Evolutionary conservation across 2,113 vertebrate species (phyloP).

Genomic region (Spermophilus dauricus): DNA sequence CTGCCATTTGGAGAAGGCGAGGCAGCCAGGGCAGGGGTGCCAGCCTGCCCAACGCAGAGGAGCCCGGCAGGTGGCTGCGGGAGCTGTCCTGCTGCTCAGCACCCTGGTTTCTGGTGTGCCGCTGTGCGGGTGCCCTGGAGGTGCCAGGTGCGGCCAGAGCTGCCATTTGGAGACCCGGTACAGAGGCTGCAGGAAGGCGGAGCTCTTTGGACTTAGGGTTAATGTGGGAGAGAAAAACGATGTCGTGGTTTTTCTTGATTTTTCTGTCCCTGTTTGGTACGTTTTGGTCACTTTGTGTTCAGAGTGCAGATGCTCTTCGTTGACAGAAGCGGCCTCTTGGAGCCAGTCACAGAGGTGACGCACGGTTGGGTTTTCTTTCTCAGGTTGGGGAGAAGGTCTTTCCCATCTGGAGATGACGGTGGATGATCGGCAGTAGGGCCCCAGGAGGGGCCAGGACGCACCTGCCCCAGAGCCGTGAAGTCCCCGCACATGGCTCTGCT

Average conservation of each 20-base stretch:
- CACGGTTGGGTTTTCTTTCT: not conserved
- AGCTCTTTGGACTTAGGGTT: not conserved
- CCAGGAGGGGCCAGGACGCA: accelerated
- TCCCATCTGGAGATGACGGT: constrained; percentile 91
- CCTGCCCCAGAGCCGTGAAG: not conserved
- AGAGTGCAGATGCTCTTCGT: not conserved
- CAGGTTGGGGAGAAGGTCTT: constrained; percentile 90
- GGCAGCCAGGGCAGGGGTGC: not conserved
- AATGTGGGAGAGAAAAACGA: not conserved
- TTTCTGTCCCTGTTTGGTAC: not conserved
- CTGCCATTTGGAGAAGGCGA: not conserved
- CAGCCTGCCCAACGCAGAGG: not conserved
- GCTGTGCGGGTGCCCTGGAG: accelerated
- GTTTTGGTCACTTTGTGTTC: not conserved
- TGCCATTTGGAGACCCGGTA: not conserved
- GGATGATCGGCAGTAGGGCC: accelerated
- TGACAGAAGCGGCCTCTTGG: not conserved
- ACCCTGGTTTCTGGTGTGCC: too few relatives aligned
- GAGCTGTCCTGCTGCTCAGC: not conserved
- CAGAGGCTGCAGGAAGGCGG: not conserved
- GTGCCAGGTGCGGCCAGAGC: not conserved
- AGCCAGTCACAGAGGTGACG: not conserved
- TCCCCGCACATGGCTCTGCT: too few relatives aligned
- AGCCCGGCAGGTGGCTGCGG: not conserved
- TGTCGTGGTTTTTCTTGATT: not conserved